A percentile compares a stretch with the other conserved stretches of the same genome.
Evolutionary conservation across 1,140 invertebrate genomes (phyloP).

Genomic region (Drosophila paulistorum): DNA sequence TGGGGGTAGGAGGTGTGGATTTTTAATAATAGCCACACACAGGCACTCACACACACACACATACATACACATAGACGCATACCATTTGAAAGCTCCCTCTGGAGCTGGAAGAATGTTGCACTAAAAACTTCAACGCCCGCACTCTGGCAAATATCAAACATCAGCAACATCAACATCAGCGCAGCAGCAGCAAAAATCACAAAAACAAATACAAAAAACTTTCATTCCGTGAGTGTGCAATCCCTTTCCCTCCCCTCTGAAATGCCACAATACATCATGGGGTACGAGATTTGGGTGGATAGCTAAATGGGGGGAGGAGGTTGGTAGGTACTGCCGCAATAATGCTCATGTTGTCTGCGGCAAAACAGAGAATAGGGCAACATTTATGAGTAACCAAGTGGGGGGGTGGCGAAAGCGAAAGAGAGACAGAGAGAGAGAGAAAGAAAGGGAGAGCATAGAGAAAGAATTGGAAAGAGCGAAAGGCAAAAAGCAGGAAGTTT

Average conservation of each 20-base stretch:
- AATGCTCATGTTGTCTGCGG: conserved; percentile 78
- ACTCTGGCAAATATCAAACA: conserved; percentile 72
- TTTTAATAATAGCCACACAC: conserved; percentile 70
- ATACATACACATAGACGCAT: conserved; percentile 37
- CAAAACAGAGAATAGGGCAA: conserved; percentile 47
- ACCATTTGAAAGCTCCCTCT: conserved; percentile 74
- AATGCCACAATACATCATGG: conserved; percentile 19
- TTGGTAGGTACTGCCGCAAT: conserved; percentile 63
- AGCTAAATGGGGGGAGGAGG: neutral
- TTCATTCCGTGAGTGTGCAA: conserved; percentile 42
- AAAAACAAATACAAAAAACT: conserved; percentile 70
- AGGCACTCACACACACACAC: neutral
- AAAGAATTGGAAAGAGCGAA: neutral
- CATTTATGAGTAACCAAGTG: conserved; percentile 51
- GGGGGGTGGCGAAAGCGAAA: conserved; percentile 1
- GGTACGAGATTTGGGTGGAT: neutral
- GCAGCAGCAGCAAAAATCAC: conserved; percentile 43
- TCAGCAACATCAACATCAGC: conserved; percentile 32
- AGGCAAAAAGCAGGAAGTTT: conserved; percentile 67
- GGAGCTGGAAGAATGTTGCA: conserved; percentile 68
- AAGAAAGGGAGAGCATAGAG: neutral
- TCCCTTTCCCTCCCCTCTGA: conserved; percentile 12
- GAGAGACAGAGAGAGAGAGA: conserved; percentile 20
- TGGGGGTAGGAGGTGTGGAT: neutral
- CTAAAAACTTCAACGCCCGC: conserved; percentile 78